Conservation (phyloP, 2,797 vertebrate species). For the Rhadinocentrus ornatus region DNA sequence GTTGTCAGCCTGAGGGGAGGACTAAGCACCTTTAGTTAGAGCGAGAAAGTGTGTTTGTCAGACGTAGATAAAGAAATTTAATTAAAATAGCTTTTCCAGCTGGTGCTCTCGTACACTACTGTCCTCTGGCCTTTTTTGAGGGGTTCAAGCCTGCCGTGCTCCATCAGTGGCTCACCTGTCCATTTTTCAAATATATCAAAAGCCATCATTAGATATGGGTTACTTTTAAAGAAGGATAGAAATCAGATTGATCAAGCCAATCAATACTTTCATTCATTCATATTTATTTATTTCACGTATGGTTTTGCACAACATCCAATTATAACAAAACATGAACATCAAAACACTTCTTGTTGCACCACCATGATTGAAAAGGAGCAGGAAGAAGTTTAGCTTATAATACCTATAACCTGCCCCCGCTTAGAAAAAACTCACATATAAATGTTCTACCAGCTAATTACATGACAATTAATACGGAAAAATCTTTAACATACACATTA, state of each 20-base stretch:
- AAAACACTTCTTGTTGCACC: too few species aligned
- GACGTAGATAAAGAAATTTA: constrained; percentile 49
- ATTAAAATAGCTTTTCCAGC: constrained; percentile 47
- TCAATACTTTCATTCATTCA: too few species aligned
- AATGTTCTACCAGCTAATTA: too few species aligned
- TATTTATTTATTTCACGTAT: too few species aligned
- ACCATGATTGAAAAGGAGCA: too few species aligned
- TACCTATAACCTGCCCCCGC: too few species aligned
- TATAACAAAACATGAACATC: too few species aligned
- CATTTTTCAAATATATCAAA: constrained; percentile 20
- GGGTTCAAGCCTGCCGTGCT: constrained; percentile 33
- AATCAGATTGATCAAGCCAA: constrained; percentile 9
- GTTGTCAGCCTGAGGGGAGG: constrained; percentile 59
- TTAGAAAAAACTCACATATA: too few species aligned
- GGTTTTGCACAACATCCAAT: too few species aligned
- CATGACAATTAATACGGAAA: too few species aligned
- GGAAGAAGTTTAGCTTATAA: too few species aligned
- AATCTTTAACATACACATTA: too few species aligned
- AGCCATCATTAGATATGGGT: constrained; percentile 5
- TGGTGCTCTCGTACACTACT: constrained; percentile 4
- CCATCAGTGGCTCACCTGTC: constrained; percentile 8
- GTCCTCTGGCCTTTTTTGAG: constrained; percentile 20
- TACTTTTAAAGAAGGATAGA: constrained; percentile 28
- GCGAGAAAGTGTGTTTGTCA: constrained; percentile 24
- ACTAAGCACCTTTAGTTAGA: constrained; percentile 45